These are phyloP conservation scores for Stictocephala bisonia DNA, from an alignment of 2,888 invertebrate species.

Conservation along the genomic window DNA sequence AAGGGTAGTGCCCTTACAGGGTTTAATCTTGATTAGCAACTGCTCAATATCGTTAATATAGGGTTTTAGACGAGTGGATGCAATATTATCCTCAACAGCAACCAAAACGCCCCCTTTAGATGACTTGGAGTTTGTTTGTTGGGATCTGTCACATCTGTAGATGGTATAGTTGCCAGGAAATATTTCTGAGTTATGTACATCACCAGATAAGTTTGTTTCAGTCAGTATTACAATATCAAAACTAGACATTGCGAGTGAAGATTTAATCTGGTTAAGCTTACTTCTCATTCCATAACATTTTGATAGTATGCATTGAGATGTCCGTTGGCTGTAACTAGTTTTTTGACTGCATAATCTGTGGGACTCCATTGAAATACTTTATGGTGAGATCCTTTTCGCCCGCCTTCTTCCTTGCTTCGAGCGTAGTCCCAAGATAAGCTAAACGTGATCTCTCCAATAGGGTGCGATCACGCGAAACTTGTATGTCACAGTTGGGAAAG, in stretches of 20 bases:
- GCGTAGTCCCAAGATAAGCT: background rate
- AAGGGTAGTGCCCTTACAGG: too few species aligned
- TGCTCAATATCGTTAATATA: too few species aligned
- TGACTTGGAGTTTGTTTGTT: too few species aligned
- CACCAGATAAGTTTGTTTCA: constrained; percentile 3
- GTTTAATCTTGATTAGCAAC: too few species aligned
- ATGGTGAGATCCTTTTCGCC: background rate
- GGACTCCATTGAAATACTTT: background rate
- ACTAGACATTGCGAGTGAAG: background rate
- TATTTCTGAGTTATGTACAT: too few species aligned
- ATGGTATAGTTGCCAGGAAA: too few species aligned
- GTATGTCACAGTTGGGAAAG: background rate
- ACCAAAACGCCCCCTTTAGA: too few species aligned
- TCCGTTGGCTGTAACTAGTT: constrained; percentile 19
- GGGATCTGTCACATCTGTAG: too few species aligned
- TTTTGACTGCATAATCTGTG: constrained; percentile 3
- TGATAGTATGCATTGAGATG: background rate
- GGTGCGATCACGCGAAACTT: background rate
- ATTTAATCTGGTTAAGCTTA: background rate
- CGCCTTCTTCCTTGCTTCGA: constrained; percentile 6
- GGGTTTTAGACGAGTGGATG: too few species aligned
- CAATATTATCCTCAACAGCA: too few species aligned
- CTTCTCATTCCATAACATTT: constrained; percentile 6
- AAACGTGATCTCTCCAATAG: background rate
- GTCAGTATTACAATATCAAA: constrained; percentile 3